Base-by-base conservation (phyloP, 2,113 vertebrate species). In the Prunella fulvescens region DNA sequence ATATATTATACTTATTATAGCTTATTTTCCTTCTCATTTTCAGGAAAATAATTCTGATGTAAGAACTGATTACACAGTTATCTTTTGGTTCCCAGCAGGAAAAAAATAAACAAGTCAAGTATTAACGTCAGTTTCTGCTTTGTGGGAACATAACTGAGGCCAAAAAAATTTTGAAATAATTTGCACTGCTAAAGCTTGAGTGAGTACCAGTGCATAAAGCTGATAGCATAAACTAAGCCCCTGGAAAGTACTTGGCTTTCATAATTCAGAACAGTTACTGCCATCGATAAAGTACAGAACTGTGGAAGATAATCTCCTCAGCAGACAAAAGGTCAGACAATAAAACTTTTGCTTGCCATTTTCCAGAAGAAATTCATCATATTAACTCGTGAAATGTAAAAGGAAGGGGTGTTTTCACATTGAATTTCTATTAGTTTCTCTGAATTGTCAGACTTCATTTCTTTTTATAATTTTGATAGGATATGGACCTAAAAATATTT, bases 251-350 rank as follows among this genome's bases (percentile, higher is more conserved):
- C 37, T 83, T 78, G 31, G 15, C 29, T 81, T 54, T 69, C 77
- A 29, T 60, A 64, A 58, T 86, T 89, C 93, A 88, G 79, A 81
- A 58, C 61, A 81, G 69, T 82, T 86, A 42, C 79, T 60, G 53
- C 87, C 67, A 37, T 29, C 10, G 4, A 83, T 84, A 81, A 88
- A 79, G 66, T 61, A 71, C 74, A 69, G 74, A 76, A 29, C 81
- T 53, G 42, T 24, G 28, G 93, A 91, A 73, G 42, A 77, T 65
- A 64, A 81, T 60, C 81, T 93, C 31, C 24, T 88, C 61, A 50
- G 7, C 83, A 72, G 39, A 91, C 8, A 91, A 94, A 97, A 97
- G 97, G 97, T 97, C 86, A 93, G 97, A 83, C 10, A 90, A 62
- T 65, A 85, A 87, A 92, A 74, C 19, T 53, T 93, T 74, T 76